A percentile compares a stretch with the other conserved stretches of the same genome.
These are phyloP conservation scores for Rhinolophus ferrumequinum DNA, from an alignment of 2,113 vertebrate species.

Conservation along the genomic window DNA sequence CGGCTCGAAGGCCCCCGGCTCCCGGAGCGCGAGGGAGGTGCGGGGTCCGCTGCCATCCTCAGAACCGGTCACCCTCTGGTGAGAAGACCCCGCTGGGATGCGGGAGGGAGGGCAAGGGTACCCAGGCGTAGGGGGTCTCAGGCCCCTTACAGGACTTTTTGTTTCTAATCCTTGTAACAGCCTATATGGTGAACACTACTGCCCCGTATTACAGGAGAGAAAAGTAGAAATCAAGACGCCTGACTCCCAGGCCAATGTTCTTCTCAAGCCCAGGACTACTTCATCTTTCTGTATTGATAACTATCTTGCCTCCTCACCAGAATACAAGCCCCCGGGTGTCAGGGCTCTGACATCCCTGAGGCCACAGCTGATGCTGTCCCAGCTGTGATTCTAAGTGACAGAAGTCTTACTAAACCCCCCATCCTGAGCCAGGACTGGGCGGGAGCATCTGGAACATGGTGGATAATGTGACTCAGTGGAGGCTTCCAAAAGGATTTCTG, in stretches of 20 bases:
- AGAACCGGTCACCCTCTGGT: background rate
- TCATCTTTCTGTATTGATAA: background rate
- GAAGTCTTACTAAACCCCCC: background rate
- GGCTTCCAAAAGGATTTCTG: background rate
- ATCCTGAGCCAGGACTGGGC: background rate
- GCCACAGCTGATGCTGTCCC: background rate
- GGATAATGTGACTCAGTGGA: background rate
- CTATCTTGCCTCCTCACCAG: background rate
- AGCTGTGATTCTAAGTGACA: background rate
- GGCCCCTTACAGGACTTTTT: background rate
- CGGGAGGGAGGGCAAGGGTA: background rate
- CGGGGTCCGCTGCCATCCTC: constrained; percentile 68
- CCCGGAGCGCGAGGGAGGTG: constrained; percentile 76
- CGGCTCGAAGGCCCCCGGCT: constrained; percentile 24
- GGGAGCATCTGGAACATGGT: background rate
- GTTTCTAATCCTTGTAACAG: background rate
- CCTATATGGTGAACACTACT: background rate
- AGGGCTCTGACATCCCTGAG: background rate
- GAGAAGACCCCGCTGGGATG: background rate
- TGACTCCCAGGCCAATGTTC: background rate
- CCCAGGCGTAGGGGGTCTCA: background rate
- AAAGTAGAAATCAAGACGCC: background rate
- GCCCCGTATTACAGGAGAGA: background rate
- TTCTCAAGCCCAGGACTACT: no score
- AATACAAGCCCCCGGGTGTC: background rate